Evolutionary conservation across 2,113 vertebrate species (phyloP).

Genomic region (Oxyura jamaicensis): DNA sequence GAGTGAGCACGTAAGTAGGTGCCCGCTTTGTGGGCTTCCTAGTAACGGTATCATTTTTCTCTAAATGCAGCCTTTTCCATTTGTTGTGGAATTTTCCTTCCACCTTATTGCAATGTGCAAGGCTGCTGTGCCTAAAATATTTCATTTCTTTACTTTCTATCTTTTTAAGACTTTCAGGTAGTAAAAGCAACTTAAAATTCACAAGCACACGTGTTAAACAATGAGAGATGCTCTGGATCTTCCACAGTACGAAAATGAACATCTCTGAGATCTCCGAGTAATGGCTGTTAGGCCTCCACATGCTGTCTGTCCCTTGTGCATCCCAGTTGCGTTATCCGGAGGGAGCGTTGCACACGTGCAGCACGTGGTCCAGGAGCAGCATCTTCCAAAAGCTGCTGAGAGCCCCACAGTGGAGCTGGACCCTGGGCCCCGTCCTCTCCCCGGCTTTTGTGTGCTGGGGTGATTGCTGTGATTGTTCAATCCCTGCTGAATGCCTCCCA

Average conservation of each 20-base stretch:
- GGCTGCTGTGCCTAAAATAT: background rate
- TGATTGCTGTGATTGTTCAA: constrained; percentile 6
- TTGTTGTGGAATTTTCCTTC: background rate
- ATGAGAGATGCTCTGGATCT: background rate
- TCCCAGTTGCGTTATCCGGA: rapidly evolving
- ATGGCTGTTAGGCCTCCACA: background rate
- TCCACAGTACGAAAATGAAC: background rate
- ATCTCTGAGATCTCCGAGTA: background rate
- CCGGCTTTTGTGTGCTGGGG: background rate
- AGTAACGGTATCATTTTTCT: background rate
- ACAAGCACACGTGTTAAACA: background rate
- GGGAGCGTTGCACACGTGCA: rapidly evolving
- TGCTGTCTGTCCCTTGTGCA: background rate
- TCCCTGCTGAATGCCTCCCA: background rate
- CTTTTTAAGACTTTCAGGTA: background rate
- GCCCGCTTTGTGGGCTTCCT: background rate
- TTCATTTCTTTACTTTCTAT: background rate
- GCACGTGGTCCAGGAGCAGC: background rate
- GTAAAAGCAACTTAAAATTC: background rate
- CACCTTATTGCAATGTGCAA: background rate
- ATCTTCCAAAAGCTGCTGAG: background rate
- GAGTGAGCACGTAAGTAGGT: background rate
- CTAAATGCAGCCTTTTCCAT: background rate
- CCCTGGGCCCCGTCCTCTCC: background rate
- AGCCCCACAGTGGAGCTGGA: background rate